phyloP scores from a whole-genome alignment of 2,113 vertebrate species.

The Capreolus pygargus region DNA sequence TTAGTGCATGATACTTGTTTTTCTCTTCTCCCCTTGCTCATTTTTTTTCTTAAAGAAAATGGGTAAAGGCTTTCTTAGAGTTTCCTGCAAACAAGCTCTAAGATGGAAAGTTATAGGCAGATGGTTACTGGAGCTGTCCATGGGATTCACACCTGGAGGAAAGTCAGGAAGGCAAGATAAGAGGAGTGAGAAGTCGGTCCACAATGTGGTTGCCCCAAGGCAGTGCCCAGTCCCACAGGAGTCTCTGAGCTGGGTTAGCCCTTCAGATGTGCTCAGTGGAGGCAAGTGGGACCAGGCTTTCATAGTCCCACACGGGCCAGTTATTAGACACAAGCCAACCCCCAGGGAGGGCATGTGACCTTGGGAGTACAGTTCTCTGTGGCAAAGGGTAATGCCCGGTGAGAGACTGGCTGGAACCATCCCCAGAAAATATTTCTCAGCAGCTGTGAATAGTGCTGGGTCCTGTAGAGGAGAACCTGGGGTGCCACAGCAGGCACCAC shows the following conservation, averaged over 20 bases:
- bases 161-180: background rate
- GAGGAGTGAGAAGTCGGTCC: background rate
- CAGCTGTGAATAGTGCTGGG: background rate
- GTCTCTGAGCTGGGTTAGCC: background rate
- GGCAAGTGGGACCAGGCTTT: background rate
- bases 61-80: background rate
- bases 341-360: background rate
- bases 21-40: background rate
- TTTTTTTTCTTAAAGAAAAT: background rate
- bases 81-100: background rate
- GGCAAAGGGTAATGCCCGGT: background rate
- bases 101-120: background rate
- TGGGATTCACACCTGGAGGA: background rate
- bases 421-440: background rate
- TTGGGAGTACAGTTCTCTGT: background rate
- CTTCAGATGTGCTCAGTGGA: background rate
- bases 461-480: too few species aligned
- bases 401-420: background rate
- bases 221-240: background rate
- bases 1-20: background rate
- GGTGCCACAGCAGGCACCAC: too few species aligned
- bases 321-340: background rate
- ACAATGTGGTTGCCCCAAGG: background rate
- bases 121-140: background rate
- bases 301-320: background rate